Evolutionary conservation across 1,140 invertebrate genomes (phyloP).

Genomic region (Arctopsyche grandis): DNA sequence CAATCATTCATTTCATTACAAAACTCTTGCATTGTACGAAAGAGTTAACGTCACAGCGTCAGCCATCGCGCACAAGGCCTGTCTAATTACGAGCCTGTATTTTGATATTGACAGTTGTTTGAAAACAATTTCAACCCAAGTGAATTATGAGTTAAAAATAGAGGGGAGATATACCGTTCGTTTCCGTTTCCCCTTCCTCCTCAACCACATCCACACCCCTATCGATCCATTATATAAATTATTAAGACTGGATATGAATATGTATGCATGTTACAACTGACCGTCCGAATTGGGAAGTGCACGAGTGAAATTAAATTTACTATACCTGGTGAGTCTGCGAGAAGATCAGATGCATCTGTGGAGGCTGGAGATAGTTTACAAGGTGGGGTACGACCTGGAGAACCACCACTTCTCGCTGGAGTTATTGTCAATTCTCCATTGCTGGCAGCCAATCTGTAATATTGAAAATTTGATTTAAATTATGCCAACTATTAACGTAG

Average conservation of each 20-base stretch:
- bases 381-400: conserved; percentile 63
- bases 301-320: no score
- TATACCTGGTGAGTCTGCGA: conserved; percentile 83
- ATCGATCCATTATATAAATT: conserved; percentile 35
- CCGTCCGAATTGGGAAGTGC: no score
- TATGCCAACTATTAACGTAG: not conserved
- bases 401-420: conserved; percentile 71
- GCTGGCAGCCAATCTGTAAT: conserved; percentile 72
- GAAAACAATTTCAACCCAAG: conserved; percentile 38
- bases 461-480: conserved; percentile 7
- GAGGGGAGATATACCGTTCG: not conserved
- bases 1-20: no score
- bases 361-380: conserved; percentile 70
- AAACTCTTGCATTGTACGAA: no score
- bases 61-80: not conserved
- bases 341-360: conserved; percentile 74
- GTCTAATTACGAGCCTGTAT: conserved; percentile 27
- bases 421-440: conserved; percentile 85
- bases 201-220: not conserved
- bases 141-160: conserved; percentile 31
- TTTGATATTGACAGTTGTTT: conserved; percentile 47
- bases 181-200: not conserved
- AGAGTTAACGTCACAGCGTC: no score
- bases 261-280: no score
- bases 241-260: not conserved